phyloP scores from a whole-genome alignment of 2,797 vertebrate species.

The Coregonus sp. region DNA sequence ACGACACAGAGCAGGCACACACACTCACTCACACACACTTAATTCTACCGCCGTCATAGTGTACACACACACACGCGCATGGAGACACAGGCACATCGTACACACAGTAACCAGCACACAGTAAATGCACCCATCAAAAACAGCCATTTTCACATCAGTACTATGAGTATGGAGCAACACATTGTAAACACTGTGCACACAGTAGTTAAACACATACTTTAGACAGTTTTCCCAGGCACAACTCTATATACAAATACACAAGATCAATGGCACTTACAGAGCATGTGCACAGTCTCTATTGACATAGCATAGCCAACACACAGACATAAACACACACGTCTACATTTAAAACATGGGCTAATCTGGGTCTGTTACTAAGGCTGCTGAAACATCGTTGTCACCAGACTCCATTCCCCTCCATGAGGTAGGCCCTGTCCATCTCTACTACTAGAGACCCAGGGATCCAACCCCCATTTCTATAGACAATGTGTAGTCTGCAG shows the following conservation, averaged over 20 bases:
- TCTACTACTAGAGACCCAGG: not conserved
- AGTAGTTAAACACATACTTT: not conserved
- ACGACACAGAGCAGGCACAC: conserved; percentile 20
- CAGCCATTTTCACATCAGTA: not conserved
- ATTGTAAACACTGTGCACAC: not conserved
- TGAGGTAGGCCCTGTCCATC: not conserved
- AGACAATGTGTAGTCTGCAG: too few species aligned
- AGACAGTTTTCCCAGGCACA: not conserved
- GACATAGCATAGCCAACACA: not conserved
- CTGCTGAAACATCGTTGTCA: conserved; percentile 47
- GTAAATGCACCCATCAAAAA: not conserved
- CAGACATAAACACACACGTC: conserved; percentile 48
- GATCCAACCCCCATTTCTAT: not conserved
- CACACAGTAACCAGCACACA: not conserved
- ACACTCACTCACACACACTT: conserved; percentile 12
- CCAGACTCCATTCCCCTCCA: not conserved
- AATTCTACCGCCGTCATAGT: not conserved
- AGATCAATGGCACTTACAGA: not conserved
- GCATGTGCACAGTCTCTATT: not conserved
- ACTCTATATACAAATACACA: too few species aligned
- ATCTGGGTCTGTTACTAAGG: conserved; percentile 39
- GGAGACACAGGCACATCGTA: not conserved
- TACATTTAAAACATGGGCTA: conserved; percentile 60
- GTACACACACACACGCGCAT: not conserved
- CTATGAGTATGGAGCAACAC: not conserved